Evolutionary conservation across 1,140 invertebrate species (phyloP).

Genomic region (Vanessa tameamea): DNA sequence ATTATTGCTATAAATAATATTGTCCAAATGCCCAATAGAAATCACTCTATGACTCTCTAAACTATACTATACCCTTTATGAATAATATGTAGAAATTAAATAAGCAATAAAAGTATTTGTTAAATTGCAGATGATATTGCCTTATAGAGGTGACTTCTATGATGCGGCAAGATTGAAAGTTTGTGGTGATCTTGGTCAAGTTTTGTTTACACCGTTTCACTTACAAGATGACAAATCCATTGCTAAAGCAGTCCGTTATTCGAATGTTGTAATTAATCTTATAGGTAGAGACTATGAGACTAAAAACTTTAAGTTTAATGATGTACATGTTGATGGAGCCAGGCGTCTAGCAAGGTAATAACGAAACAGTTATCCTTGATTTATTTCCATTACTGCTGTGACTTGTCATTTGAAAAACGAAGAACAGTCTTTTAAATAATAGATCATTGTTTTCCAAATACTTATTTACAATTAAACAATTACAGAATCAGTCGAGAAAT

Average conservation of each 20-base stretch:
- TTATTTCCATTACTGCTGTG: not conserved
- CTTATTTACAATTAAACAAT: constrained; percentile 16
- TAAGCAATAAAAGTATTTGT: too few relatives aligned
- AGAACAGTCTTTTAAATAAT: too few relatives aligned
- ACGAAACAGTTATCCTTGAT: not conserved
- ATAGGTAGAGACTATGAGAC: constrained; percentile 96
- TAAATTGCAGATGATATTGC: constrained; percentile 91
- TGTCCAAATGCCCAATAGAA: too few relatives aligned
- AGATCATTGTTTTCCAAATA: not conserved
- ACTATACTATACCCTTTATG: too few relatives aligned
- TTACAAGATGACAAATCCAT: constrained; percentile 94
- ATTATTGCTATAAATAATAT: too few relatives aligned
- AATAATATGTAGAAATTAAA: too few relatives aligned
- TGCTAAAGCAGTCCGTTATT: constrained; percentile 93
- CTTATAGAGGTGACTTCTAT: constrained; percentile 94
- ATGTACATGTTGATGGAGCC: constrained; percentile 90
- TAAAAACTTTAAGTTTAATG: constrained; percentile 90
- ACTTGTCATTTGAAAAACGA: too few relatives aligned
- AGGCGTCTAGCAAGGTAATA: constrained; percentile 84
- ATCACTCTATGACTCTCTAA: too few relatives aligned
- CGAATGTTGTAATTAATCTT: constrained; percentile 98
- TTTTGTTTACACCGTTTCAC: constrained; percentile 93
- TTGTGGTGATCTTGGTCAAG: constrained; percentile 96
- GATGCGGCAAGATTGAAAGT: constrained; percentile 89
- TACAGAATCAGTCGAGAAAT: constrained; percentile 85